Percentiles rank a stretch among this genome's conserved stretches.
Conservation (phyloP, 1,140 invertebrate species). For the Drosophila murphyi region DNA sequence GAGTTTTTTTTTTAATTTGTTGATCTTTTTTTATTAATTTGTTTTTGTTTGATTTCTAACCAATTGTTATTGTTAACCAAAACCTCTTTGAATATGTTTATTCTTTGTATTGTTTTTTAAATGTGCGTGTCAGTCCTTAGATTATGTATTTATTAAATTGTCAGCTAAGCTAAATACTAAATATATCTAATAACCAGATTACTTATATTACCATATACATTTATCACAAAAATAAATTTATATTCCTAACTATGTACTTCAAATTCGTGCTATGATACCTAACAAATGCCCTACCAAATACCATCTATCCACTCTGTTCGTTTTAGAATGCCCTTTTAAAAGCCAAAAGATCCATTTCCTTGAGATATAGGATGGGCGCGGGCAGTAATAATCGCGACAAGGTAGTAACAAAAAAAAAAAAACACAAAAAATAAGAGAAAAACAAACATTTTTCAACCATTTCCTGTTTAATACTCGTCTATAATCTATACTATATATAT, state of each 20-base stretch:
- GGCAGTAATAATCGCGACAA: constrained; percentile 80
- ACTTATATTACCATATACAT: constrained; percentile 29
- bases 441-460: constrained; percentile 18
- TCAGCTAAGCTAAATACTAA: constrained; percentile 23
- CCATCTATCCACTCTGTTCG: constrained; percentile 66
- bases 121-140: neutral
- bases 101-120: constrained; percentile 6
- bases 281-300: constrained; percentile 52
- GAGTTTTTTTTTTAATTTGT: constrained; percentile 31
- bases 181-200: neutral
- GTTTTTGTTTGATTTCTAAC: constrained; percentile 32
- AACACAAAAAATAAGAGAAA: constrained; percentile 6
- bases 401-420: constrained; percentile 73
- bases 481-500: constrained; percentile 46
- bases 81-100: constrained; percentile 15
- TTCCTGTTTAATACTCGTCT: constrained; percentile 43
- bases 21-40: constrained; percentile 35
- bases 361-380: constrained; percentile 84
- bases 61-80: constrained; percentile 4
- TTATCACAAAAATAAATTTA: constrained; percentile 25
- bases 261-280: constrained; percentile 40
- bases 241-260: constrained; percentile 11
- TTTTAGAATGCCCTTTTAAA: constrained; percentile 84
- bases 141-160: constrained; percentile 14
- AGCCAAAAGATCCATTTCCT: constrained; percentile 84